Base-by-base conservation (phyloP, 2,797 vertebrate species). In the Spinus pinus region DNA sequence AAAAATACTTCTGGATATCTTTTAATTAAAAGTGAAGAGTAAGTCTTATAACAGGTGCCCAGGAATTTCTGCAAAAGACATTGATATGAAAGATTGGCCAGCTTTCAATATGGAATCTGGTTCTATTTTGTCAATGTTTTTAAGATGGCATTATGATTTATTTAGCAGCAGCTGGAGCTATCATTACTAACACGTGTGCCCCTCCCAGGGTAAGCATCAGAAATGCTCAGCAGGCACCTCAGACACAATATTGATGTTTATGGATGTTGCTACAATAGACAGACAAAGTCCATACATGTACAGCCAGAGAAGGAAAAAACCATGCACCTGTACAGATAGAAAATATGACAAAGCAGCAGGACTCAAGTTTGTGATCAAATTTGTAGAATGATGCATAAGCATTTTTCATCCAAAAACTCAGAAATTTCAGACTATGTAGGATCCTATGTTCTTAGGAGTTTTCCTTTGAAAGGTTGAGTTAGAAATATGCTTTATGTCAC, bases 111-210 rank as follows among this genome's bases (percentile, higher is more conserved):
- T 41, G 73, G 91, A 94, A 97, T 97, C 94, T 95, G 95, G 61
- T 93, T 95, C 85, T 72, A 50, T 95, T 96, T 97, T 96, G 83
- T 95, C 88, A 62, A 70, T 92, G 93, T 94, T 96, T 96, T 91
- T 86, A 81, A 94, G 85, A 91, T 91, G 93, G 89, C 94, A 95
- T 96, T 93, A 84, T 97, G 95, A 97, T 97, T 94, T 96, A 95
- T 96, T 93, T 91, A 91, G 72, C 93, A 95, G 85, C 94, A 96
- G 96, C 91, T 96, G 94, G 85, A 86, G 75, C 72, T 89, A 94
- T 75, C 89, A 94, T 96, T 97, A 69, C 89, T 93, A 94, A 93
- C 93, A 94, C 86, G 77, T 96, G 91, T 47, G 12, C 72, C 81
- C 81, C 89, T 94, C 84, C 69, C 65, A 89, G 72, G 44, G 20